Evolutionary conservation across 2,797 vertebrate species (phyloP), one percentile per base, ranked within the genome.

Genomic region (Falco rusticolus): DNA sequence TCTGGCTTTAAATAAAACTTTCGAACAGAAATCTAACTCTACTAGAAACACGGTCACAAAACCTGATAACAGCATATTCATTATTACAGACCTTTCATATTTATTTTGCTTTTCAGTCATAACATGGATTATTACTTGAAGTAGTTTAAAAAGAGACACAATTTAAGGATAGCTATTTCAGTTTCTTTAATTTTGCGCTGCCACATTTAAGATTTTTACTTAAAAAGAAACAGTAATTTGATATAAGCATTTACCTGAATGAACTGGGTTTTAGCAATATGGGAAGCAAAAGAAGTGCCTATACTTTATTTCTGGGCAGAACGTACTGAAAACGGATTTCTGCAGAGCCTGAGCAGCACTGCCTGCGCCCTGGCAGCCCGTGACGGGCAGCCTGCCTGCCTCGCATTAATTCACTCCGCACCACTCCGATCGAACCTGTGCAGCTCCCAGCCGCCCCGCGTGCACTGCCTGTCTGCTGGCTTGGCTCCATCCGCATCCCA

Each of bases 371-470:
- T 11, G n/a, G 74, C 47, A 20, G 74, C 37, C 34, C 16, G 90
- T 98, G 98, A 98, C 97, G 98, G 98, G 98, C 98, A 98, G 98
- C 97, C 97, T 91, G 98, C 95, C 97, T 93, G 97, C 97, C 96
- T 97, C 96, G 79, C 98, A 98, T 98, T 98, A 98, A 98, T 98
- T 98, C 98, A 97, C 98, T 97, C 97, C 97, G 97, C 98, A 98
- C 97, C 95, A 94, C 97, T 93, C 66, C 89, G 95, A 98, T 98
- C 97, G 98, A 98, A 98, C 98, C 89, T 45, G 97, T 85, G 87
- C 96, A 64, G 97, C 97, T 98, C 97, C 98, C 98, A 97, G 98
- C 98, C 97, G 97, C 98, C 98, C 97, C 90, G 97, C 95, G 97
- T 96, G 97, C 98, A 97, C 97, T 97, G 98, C 97, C 97, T 97